Evolutionary conservation across 1,140 invertebrate genomes (phyloP).

Genomic region (Gryllus bimaculatus): DNA sequence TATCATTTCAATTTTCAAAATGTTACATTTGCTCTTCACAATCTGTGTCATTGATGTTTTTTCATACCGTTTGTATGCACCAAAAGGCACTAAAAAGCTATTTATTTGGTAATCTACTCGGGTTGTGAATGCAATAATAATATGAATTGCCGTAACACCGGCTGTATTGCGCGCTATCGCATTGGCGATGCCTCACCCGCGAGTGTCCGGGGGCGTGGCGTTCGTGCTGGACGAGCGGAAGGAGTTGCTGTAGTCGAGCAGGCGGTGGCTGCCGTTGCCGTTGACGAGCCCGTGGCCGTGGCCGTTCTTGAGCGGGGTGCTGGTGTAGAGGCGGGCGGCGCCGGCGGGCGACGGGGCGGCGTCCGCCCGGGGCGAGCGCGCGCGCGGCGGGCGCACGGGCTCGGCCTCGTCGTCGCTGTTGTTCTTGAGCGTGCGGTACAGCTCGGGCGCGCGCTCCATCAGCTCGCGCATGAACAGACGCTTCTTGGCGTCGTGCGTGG

Average conservation of each 20-base stretch:
- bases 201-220: slow-evolving; percentile 20
- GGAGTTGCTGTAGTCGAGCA: slow-evolving; percentile 27
- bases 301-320: slow-evolving; percentile 22
- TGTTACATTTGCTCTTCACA: no score
- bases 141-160: no score
- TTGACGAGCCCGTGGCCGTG: neutral
- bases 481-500: slow-evolving; percentile 44
- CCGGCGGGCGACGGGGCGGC: neutral
- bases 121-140: no score
- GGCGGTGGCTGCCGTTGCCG: neutral
- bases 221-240: slow-evolving; percentile 26
- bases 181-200: slow-evolving; percentile 6
- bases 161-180: no score
- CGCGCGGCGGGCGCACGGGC: neutral
- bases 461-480: slow-evolving; percentile 60
- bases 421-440: slow-evolving; percentile 40
- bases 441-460: slow-evolving; percentile 60
- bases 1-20: no score
- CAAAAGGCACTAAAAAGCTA: no score
- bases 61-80: no score
- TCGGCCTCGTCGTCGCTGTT: slow-evolving; percentile 12
- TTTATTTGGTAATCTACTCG: no score
- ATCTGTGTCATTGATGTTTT: no score
- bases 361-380: neutral
- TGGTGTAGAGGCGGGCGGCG: slow-evolving; percentile 20